These are phyloP conservation scores for Auanema freiburgensis DNA, from an alignment of 2,888 invertebrate genomes.

Conservation along the genomic window DNA sequence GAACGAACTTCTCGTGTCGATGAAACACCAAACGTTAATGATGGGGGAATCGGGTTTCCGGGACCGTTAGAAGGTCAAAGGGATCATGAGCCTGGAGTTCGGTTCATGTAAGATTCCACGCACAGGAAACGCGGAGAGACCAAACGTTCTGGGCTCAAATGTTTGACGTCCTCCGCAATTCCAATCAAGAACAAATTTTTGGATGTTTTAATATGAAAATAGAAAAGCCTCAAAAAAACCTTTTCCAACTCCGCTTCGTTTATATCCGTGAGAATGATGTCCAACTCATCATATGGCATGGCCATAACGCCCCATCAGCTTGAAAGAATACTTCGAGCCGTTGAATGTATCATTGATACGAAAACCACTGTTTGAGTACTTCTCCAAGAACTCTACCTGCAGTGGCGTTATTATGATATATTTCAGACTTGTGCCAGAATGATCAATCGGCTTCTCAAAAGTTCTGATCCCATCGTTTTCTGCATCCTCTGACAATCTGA, in stretches of 20 bases:
- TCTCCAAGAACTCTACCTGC: too few species aligned
- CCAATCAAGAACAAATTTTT: slow-evolving; percentile 27
- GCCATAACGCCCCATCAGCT: slow-evolving; percentile 3
- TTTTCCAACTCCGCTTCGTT: slow-evolving; percentile 11
- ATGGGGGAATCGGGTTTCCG: slow-evolving; percentile 18
- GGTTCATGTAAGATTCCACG: slow-evolving; percentile 23
- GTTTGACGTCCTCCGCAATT: slow-evolving; percentile 21
- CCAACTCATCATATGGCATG: slow-evolving; percentile 13
- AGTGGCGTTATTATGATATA: too few species aligned
- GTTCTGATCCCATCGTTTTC: too few species aligned
- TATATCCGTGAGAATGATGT: slow-evolving; percentile 14
- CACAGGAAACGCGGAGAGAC: slow-evolving; percentile 33
- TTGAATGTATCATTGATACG: too few species aligned
- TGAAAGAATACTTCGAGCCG: too few species aligned
- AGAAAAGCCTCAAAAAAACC: slow-evolving; percentile 10
- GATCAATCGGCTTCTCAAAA: too few species aligned
- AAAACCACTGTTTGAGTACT: too few species aligned
- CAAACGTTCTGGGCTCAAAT: slow-evolving; percentile 27
- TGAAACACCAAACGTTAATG: slow-evolving; percentile 32
- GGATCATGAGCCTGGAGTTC: slow-evolving; percentile 33
- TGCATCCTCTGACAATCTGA: too few species aligned
- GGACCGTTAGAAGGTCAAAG: slow-evolving; percentile 28
- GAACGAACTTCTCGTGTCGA: slow-evolving; percentile 25
- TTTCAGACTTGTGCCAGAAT: too few species aligned
- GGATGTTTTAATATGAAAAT: too few species aligned